Conservation (phyloP, 2,113 vertebrate species). For the Dascyllus trimaculatus region DNA sequence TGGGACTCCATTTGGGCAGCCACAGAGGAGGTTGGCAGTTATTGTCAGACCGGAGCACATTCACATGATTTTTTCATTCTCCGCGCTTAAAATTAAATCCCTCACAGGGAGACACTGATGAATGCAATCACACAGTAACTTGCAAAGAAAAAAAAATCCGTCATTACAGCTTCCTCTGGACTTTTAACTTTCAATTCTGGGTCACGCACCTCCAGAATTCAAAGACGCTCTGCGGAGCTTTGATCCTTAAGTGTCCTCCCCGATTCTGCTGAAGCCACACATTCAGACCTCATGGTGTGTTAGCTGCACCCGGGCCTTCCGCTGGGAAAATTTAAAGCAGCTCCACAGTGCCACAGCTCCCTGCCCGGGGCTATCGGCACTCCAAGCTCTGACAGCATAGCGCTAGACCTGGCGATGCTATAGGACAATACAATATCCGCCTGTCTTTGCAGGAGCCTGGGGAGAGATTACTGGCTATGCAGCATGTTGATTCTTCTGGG, state of each 20-base stretch:
- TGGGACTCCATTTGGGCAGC: conserved; percentile 27
- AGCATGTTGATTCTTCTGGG: conserved; percentile 5
- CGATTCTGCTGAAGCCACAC: conserved; percentile 59
- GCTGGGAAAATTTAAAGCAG: conserved; percentile 46
- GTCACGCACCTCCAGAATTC: conserved; percentile 33
- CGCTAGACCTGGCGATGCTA: conserved; percentile 18
- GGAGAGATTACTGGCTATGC: conserved; percentile 18
- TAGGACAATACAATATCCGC: conserved; percentile 24
- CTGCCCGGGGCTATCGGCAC: conserved; percentile 24
- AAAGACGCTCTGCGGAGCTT: conserved; percentile 48
- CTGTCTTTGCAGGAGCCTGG: conserved; percentile 33
- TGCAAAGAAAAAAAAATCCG: background rate
- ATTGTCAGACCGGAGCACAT: conserved; percentile 26
- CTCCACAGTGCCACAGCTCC: conserved; percentile 1
- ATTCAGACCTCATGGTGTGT: conserved; percentile 42
- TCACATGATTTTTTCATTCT: conserved; percentile 13
- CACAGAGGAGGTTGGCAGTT: conserved; percentile 12
- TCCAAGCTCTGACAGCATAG: conserved; percentile 16
- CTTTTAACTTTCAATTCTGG: conserved; percentile 40
- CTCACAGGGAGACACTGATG: conserved; percentile 22
- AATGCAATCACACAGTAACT: conserved; percentile 31
- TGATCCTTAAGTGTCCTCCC: conserved; percentile 56
- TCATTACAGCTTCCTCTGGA: conserved; percentile 26
- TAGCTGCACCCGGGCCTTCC: conserved; percentile 34
- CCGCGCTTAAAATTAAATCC: conserved; percentile 29